These are phyloP conservation scores for Toxotes jaculatrix DNA, from an alignment of 2,113 vertebrate species.

Conservation along the genomic window DNA sequence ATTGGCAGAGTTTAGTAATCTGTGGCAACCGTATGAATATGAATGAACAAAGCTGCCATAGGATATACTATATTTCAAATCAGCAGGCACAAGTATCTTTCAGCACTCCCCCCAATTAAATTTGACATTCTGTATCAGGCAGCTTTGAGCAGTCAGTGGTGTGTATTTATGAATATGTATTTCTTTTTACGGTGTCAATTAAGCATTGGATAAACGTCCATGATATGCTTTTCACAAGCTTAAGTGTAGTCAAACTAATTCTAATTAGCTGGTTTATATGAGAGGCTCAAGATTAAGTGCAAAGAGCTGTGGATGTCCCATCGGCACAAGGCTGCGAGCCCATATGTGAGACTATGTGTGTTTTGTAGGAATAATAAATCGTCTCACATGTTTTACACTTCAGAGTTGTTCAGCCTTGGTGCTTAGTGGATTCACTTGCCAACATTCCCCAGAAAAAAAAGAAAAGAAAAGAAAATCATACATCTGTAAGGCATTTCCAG, in stretches of 20 bases:
- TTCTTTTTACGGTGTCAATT: slow-evolving; percentile 78
- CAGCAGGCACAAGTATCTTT: slow-evolving; percentile 70
- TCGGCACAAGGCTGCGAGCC: slow-evolving; percentile 54
- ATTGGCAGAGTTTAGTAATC: slow-evolving; percentile 58
- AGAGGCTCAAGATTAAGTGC: slow-evolving; percentile 66
- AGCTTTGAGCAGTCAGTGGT: slow-evolving; percentile 57
- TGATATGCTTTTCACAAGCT: slow-evolving; percentile 74
- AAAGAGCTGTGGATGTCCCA: slow-evolving; percentile 67
- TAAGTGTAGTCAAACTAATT: slow-evolving; percentile 73
- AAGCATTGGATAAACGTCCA: slow-evolving; percentile 76
- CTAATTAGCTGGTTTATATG: slow-evolving; percentile 80
- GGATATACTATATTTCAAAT: slow-evolving; percentile 62
- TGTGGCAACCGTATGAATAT: slow-evolving; percentile 61
- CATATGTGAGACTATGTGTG: slow-evolving; percentile 57
- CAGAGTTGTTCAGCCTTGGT: slow-evolving; percentile 65
- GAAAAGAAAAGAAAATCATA: too few relatives aligned
- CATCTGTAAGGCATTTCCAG: slow-evolving; percentile 83
- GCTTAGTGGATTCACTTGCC: slow-evolving; percentile 65
- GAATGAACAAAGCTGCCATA: slow-evolving; percentile 53
- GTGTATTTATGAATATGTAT: slow-evolving; percentile 78
- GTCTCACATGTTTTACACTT: slow-evolving; percentile 76
- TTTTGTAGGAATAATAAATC: slow-evolving; percentile 78
- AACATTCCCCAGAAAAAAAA: slow-evolving; percentile 55
- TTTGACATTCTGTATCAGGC: slow-evolving; percentile 74
- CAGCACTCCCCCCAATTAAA: slow-evolving; percentile 74